Percentiles rank a stretch among this genome's conserved stretches.
These are phyloP conservation scores for Thymallus thymallus DNA, from an alignment of 2,113 vertebrate genomes.

Conservation along the genomic window DNA sequence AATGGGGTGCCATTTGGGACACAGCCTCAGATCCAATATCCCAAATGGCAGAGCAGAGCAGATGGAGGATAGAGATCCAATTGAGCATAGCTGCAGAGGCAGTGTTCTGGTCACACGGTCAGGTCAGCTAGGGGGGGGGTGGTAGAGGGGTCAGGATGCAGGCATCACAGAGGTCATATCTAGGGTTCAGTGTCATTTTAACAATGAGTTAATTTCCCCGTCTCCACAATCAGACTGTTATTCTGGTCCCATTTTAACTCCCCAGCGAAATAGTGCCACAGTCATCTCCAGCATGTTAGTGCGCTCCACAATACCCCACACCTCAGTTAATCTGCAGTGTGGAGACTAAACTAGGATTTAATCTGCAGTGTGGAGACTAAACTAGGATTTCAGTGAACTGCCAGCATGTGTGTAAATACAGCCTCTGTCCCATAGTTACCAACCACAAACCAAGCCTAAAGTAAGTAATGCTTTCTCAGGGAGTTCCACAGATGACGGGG, in stretches of 20 bases:
- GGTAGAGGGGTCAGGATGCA: too few relatives aligned
- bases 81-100: conserved; percentile 6
- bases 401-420: conserved; percentile 67
- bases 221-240: too few relatives aligned
- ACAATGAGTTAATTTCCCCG: not conserved
- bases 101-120: conserved; percentile 10
- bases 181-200: not conserved
- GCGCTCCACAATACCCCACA: too few relatives aligned
- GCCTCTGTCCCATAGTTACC: conserved; percentile 65
- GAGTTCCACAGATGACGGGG: conserved; percentile 62
- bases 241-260: not conserved
- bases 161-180: not conserved
- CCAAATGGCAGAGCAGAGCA: conserved; percentile 25
- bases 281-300: too few relatives aligned
- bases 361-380: conserved; percentile 37
- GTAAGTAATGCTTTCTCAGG: conserved; percentile 50
- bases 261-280: too few relatives aligned
- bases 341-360: too few relatives aligned
- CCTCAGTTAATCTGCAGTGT: too few relatives aligned
- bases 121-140: too few relatives aligned
- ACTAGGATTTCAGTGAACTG: conserved; percentile 57
- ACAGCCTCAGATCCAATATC: conserved; percentile 41
- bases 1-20: too few relatives aligned
- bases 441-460: conserved; percentile 45
- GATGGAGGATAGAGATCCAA: conserved; percentile 33